Evolutionary conservation across 2,797 vertebrate genomes (phyloP).

Genomic region (Morus bassanus): DNA sequence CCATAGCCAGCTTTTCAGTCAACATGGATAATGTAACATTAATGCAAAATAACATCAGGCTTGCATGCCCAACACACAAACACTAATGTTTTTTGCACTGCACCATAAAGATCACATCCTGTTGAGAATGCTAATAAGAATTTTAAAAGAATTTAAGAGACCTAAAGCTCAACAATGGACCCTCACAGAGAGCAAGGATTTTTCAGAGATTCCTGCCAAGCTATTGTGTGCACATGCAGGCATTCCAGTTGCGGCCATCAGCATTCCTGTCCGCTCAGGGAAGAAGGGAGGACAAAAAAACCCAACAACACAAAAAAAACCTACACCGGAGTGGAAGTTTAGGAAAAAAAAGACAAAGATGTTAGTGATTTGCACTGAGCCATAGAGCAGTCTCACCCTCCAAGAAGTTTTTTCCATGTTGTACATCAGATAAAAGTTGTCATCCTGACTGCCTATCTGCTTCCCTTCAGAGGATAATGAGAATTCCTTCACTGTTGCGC

Average conservation of each 20-base stretch:
- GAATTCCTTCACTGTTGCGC: not conserved
- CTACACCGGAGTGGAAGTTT: not conserved
- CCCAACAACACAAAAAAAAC: not conserved
- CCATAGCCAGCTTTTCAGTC: not conserved
- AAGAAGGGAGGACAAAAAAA: not conserved
- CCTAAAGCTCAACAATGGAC: not conserved
- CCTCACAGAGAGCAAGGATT: not conserved
- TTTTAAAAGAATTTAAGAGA: not conserved
- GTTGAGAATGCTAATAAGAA: not conserved
- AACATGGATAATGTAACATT: accelerated
- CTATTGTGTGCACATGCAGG: constrained; percentile 17
- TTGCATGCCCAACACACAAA: not conserved
- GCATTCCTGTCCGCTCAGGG: not conserved
- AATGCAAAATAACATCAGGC: not conserved
- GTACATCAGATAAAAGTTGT: not conserved
- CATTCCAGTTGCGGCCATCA: not conserved
- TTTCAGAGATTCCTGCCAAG: constrained; percentile 8
- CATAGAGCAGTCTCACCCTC: constrained; percentile 4
- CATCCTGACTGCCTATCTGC: not conserved
- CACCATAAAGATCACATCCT: not conserved
- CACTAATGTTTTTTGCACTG: not conserved
- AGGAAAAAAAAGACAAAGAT: not conserved
- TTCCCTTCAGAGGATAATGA: not conserved
- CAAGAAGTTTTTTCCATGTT: not conserved
- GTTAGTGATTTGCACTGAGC: not conserved